These are phyloP conservation scores for Brachypalpus laphriformis DNA, from an alignment of 2,888 invertebrate genomes.

Conservation along the genomic window DNA sequence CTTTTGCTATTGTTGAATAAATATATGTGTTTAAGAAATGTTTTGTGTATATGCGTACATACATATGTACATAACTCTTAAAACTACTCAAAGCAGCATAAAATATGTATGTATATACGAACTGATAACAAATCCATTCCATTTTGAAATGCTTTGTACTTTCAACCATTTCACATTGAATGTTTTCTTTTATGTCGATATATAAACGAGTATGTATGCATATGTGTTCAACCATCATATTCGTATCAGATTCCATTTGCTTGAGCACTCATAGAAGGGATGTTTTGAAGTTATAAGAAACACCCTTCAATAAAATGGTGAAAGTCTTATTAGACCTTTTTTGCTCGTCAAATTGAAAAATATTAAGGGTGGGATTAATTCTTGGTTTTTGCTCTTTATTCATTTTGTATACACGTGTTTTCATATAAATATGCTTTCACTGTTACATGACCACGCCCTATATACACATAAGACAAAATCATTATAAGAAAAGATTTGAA, in stretches of 20 bases:
- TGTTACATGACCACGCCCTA: conserved; percentile 2
- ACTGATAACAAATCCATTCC: not conserved
- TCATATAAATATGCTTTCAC: not conserved
- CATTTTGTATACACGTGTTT: not conserved
- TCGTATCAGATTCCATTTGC: conserved; percentile 17
- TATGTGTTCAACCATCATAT: not conserved
- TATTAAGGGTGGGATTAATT: not conserved
- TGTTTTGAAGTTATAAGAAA: conserved; percentile 7
- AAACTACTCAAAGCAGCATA: not conserved
- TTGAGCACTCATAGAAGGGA: not conserved
- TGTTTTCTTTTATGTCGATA: not conserved
- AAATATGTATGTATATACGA: not conserved
- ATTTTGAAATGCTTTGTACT: not conserved
- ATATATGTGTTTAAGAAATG: too few relatives aligned
- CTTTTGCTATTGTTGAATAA: too few relatives aligned
- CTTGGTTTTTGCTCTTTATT: conserved; percentile 1
- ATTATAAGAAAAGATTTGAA: too few relatives aligned
- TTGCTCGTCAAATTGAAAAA: not conserved
- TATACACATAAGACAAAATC: too few relatives aligned
- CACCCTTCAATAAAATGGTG: conserved; percentile 4
- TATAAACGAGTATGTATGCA: not conserved
- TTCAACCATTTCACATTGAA: not conserved
- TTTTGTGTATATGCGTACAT: not conserved
- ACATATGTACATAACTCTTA: not conserved
- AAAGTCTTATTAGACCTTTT: conserved; percentile 16